phyloP scores from a whole-genome alignment of 2,797 vertebrate genomes.

The Vultur gryphus region DNA sequence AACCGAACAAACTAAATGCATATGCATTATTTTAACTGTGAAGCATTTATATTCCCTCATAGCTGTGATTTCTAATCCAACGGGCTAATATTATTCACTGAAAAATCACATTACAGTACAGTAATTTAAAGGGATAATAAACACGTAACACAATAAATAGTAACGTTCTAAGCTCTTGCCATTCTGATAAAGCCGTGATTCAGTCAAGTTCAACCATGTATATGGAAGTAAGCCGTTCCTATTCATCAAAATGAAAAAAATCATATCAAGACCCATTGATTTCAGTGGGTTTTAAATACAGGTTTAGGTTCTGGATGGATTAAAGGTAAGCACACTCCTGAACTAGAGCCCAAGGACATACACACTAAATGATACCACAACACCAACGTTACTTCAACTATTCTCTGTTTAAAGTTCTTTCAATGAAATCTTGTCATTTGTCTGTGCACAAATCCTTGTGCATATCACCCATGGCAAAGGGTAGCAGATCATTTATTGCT shows the following conservation, averaged over 20 bases:
- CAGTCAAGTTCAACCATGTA: not conserved
- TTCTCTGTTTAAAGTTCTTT: not conserved
- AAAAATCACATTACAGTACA: constrained; percentile 29
- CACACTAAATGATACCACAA: not conserved
- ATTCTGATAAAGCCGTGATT: not conserved
- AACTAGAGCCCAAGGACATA: not conserved
- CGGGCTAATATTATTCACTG: constrained; percentile 15
- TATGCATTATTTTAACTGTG: constrained; percentile 44
- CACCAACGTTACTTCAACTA: not conserved
- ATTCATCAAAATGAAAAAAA: not conserved
- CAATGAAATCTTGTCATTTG: not conserved
- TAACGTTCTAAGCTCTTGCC: not conserved
- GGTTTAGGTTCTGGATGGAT: not conserved
- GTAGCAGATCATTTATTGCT: not conserved
- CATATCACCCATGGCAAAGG: not conserved
- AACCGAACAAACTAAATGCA: constrained; percentile 36
- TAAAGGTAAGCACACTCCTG: not conserved
- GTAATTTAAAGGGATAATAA: constrained; percentile 51
- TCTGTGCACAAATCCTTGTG: not conserved
- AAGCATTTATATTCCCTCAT: constrained; percentile 43
- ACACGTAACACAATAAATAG: constrained; percentile 32
- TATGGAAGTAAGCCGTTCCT: not conserved
- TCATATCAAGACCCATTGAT: not conserved
- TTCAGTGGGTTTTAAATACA: not conserved
- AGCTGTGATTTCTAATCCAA: constrained; percentile 39